Evolutionary conservation across 2,113 vertebrate genomes (phyloP).

Genomic region (Hippocampus guttulatus): DNA sequence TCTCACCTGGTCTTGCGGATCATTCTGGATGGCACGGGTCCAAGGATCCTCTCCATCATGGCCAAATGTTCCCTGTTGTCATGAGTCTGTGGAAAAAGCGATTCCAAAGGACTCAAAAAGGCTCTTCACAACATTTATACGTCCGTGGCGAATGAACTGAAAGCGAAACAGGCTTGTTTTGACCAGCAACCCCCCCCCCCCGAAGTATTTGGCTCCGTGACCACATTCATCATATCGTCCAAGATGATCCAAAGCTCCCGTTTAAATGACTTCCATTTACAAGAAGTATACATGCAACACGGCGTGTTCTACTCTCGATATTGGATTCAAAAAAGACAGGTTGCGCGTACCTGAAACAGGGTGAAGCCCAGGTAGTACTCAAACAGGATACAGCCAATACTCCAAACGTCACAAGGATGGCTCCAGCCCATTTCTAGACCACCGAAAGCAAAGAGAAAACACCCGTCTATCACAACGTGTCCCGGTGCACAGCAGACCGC

Average conservation of each 20-base stretch:
- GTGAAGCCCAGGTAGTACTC: slow-evolving; percentile 98
- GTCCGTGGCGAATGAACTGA: too few species aligned
- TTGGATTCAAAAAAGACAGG: not conserved
- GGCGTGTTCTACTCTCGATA: not conserved
- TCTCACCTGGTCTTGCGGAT: slow-evolving; percentile 87
- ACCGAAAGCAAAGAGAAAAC: not conserved
- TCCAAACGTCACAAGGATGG: slow-evolving; percentile 98
- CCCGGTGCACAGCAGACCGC: not conserved
- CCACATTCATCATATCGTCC: too few species aligned
- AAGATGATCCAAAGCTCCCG: too few species aligned
- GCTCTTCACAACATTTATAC: too few species aligned
- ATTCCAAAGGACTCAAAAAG: not conserved
- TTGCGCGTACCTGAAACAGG: slow-evolving; percentile 86
- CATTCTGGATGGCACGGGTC: slow-evolving; percentile 94
- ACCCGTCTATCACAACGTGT: not conserved
- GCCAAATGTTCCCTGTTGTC: slow-evolving; percentile 96
- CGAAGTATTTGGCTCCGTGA: too few species aligned
- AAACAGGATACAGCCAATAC: slow-evolving; percentile 95
- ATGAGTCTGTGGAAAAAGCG: slow-evolving; percentile 79
- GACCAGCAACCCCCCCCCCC: too few species aligned
- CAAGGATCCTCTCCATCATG: slow-evolving; percentile 97
- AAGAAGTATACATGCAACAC: too few species aligned
- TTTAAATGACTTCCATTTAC: not conserved
- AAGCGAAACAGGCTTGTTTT: too few species aligned
- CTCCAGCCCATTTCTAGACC: slow-evolving; percentile 91